These are phyloP conservation scores for Scomber japonicus DNA, from an alignment of 2,113 vertebrate genomes.

Conservation along the genomic window DNA sequence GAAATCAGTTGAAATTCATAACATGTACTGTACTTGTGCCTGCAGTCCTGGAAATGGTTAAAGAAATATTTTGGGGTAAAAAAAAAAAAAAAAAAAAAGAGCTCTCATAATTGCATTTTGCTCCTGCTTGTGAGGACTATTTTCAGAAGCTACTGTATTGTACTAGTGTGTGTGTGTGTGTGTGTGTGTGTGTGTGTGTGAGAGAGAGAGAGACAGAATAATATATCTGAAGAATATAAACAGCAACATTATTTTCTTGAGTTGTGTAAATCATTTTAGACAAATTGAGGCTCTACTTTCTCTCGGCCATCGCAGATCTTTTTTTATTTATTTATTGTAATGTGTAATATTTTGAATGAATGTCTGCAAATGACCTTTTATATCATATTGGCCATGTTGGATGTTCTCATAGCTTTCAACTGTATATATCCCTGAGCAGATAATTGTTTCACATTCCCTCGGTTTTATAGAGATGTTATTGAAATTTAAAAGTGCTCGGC, in stretches of 20 bases:
- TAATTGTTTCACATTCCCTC: slow-evolving; percentile 33
- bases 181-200: slow-evolving; percentile 23
- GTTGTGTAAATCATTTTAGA: slow-evolving; percentile 50
- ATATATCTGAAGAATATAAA: slow-evolving; percentile 49
- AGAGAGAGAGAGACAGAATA: neutral
- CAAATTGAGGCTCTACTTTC: slow-evolving; percentile 43
- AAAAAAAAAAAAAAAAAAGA: slow-evolving; percentile 22
- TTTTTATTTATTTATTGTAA: slow-evolving; percentile 4
- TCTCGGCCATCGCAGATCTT: slow-evolving; percentile 9
- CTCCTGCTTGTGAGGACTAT: slow-evolving; percentile 37
- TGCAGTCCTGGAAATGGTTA: slow-evolving; percentile 41
- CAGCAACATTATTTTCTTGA: slow-evolving; percentile 49
- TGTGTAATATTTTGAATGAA: slow-evolving; percentile 27
- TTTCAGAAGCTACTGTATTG: slow-evolving; percentile 55
- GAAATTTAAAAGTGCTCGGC: slow-evolving; percentile 20
- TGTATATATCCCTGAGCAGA: slow-evolving; percentile 20
- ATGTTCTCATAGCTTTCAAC: slow-evolving; percentile 24
- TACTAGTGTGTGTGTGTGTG: slow-evolving; percentile 16
- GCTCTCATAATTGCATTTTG: slow-evolving; percentile 53
- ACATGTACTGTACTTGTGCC: slow-evolving; percentile 27
- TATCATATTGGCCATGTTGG: slow-evolving; percentile 4
- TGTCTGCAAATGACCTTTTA: slow-evolving; percentile 35
- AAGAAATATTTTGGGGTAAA: slow-evolving; percentile 59
- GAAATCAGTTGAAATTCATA: slow-evolving; percentile 47
- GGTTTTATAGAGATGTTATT: slow-evolving; percentile 48